A percentile compares a stretch with the other conserved stretches of the same genome.
phyloP scores from a whole-genome alignment of 2,888 invertebrate species.

The Aphodius granarius region DNA sequence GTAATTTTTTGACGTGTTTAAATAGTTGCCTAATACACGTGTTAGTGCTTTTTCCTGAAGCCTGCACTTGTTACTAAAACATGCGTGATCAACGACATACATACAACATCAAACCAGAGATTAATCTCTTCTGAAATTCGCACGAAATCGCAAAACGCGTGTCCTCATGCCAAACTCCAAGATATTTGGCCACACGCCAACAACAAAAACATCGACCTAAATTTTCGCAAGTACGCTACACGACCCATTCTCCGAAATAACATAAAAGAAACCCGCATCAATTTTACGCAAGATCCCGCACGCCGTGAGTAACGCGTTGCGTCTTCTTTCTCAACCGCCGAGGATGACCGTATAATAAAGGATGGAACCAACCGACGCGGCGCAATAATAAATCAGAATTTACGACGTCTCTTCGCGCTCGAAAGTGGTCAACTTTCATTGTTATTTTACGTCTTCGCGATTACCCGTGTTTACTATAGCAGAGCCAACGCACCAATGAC shows the following conservation, averaged over 20 bases:
- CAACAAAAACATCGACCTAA: background rate
- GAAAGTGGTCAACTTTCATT: background rate
- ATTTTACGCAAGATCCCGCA: background rate
- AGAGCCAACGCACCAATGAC: background rate
- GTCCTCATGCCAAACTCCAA: background rate
- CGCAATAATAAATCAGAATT: background rate
- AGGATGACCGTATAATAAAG: background rate
- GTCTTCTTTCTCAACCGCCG: background rate
- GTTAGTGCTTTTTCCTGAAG: background rate
- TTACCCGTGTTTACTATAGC: background rate
- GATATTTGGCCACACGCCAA: background rate
- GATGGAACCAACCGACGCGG: background rate
- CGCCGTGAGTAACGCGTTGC: background rate
- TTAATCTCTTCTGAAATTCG: background rate
- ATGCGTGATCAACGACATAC: background rate
- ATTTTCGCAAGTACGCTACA: background rate
- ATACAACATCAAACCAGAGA: background rate
- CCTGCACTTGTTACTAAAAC: background rate
- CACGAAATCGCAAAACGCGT: background rate
- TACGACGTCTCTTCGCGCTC: background rate
- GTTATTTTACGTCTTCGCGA: background rate
- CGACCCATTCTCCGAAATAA: background rate
- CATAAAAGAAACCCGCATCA: background rate
- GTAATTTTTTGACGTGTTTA: too few species aligned
- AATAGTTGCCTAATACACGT: background rate